A percentile compares a stretch with the other conserved stretches of the same genome.
phyloP scores from a whole-genome alignment of 2,888 invertebrate genomes.

The Branchellion lobata region DNA sequence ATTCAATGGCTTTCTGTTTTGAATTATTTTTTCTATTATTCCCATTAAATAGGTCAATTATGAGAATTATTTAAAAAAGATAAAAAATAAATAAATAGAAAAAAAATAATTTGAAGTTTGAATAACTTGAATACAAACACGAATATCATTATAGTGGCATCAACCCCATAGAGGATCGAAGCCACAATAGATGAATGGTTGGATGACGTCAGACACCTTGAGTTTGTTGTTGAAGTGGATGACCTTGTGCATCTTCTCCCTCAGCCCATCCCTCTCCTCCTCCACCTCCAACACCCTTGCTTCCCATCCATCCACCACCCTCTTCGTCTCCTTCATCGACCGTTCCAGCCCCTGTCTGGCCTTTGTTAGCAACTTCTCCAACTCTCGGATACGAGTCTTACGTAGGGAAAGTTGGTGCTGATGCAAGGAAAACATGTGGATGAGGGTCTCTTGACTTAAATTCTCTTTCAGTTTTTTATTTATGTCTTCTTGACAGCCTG shows the following conservation, averaged over 20 bases:
- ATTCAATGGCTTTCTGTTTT: slow-evolving; percentile 47
- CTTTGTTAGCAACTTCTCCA: neutral
- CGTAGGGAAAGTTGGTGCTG: neutral
- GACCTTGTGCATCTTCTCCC: neutral
- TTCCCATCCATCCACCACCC: neutral
- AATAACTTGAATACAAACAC: too few relatives aligned
- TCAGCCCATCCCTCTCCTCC: neutral
- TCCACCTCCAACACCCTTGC: neutral
- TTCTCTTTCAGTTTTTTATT: slow-evolving; percentile 2
- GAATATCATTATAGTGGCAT: too few relatives aligned
- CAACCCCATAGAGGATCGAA: neutral
- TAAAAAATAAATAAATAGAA: too few relatives aligned
- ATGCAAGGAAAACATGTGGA: neutral
- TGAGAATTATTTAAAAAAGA: too few relatives aligned
- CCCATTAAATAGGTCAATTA: too few relatives aligned
- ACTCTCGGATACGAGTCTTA: neutral
- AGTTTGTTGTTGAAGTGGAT: neutral
- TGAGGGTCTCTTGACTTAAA: neutral
- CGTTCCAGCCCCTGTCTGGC: neutral
- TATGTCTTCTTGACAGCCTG: slow-evolving; percentile 6
- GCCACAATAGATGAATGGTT: too few relatives aligned
- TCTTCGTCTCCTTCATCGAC: neutral
- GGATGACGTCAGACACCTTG: neutral
- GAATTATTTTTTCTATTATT: too few relatives aligned
- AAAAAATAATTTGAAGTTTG: neutral